Conservation (phyloP, 2,113 vertebrate genomes). For the Otolemur garnettii region DNA sequence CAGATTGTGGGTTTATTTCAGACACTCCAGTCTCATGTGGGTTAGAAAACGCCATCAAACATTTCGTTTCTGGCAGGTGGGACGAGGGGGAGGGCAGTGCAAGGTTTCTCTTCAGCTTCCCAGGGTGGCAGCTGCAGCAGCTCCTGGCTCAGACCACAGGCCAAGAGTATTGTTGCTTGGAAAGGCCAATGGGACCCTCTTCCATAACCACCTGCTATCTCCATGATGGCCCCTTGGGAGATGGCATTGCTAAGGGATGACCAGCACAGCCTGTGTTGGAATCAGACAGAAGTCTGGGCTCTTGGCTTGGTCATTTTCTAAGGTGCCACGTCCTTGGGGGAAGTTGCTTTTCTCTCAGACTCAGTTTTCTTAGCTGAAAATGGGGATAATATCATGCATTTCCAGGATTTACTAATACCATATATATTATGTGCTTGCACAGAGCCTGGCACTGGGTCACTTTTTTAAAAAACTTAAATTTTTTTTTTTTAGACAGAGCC, state of each 20-base stretch:
- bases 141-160: background rate
- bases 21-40: background rate
- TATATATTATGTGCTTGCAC: background rate
- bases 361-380: slow-evolving; percentile 59
- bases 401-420: slow-evolving; percentile 2
- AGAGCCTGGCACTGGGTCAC: background rate
- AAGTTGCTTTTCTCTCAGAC: slow-evolving; percentile 46
- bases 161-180: background rate
- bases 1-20: background rate
- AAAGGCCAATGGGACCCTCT: background rate
- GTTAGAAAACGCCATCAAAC: slow-evolving; percentile 16
- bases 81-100: background rate
- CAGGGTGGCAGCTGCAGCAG: background rate
- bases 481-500: no score
- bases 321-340: slow-evolving; percentile 8
- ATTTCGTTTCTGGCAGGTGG: background rate
- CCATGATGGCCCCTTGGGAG: background rate
- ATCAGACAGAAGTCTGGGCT: background rate
- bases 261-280: background rate
- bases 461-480: background rate
- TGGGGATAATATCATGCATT: background rate
- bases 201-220: background rate
- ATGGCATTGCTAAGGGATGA: background rate
- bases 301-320: slow-evolving; percentile 31
- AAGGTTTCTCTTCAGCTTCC: background rate